phyloP scores from a whole-genome alignment of 2,797 vertebrate genomes.

The Myotis vivesi region DNA sequence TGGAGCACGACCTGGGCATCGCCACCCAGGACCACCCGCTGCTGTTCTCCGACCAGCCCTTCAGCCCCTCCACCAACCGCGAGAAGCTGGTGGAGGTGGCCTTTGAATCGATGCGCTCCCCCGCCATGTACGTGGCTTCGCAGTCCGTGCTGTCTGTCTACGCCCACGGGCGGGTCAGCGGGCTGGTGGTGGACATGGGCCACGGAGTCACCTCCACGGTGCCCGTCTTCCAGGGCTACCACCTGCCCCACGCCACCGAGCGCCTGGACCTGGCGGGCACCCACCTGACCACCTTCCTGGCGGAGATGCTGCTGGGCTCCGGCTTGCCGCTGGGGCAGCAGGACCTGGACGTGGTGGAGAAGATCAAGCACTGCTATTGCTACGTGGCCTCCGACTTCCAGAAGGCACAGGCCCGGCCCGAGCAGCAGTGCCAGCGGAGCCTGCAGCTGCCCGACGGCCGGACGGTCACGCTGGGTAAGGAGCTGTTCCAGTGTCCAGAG shows the following conservation, averaged over 20 bases:
- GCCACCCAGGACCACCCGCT: conserved; percentile 67
- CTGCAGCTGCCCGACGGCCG: conserved; percentile 74
- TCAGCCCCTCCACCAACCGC: conserved; percentile 76
- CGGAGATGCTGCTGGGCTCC: conserved; percentile 40
- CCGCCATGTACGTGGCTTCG: conserved; percentile 68
- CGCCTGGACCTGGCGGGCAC: conserved; percentile 77
- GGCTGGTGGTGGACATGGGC: conserved; percentile 77
- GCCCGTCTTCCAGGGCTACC: conserved; percentile 79
- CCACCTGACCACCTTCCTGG: conserved; percentile 76
- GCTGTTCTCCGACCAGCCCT: conserved; percentile 76
- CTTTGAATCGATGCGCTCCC: conserved; percentile 70
- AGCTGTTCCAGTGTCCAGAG: conserved; percentile 76
- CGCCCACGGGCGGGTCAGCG: conserved; percentile 71
- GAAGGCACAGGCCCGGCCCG: conserved; percentile 2
- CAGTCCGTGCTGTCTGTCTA: conserved; percentile 74
- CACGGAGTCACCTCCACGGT: conserved; percentile 66
- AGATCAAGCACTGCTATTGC: conserved; percentile 75
- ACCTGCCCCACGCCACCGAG: conserved; percentile 63
- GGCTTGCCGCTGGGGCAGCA: background rate
- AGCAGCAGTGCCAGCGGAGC: background rate
- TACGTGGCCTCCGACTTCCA: conserved; percentile 63
- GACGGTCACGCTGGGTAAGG: conserved; percentile 61
- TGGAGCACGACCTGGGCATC: conserved; percentile 72
- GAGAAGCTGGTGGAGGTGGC: conserved; percentile 77
- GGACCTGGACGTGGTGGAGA: conserved; percentile 48